These are phyloP conservation scores for Patella pellucida DNA, from an alignment of 2,888 invertebrate species.

Conservation along the genomic window DNA sequence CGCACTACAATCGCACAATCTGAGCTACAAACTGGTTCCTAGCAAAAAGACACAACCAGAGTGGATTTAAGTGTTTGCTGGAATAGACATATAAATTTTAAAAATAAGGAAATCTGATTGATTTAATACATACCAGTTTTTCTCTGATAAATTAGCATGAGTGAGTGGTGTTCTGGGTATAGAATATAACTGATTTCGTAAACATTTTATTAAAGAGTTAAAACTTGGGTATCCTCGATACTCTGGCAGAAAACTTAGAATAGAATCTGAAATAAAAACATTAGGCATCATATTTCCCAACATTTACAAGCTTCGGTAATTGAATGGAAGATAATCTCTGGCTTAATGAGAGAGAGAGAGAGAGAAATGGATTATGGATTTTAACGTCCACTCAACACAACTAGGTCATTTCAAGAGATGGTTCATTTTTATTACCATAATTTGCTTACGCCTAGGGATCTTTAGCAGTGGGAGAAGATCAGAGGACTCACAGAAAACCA, in stretches of 20 bases:
- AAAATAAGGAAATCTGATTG: neutral
- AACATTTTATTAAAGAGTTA: conserved; percentile 77
- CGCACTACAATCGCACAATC: too few relatives aligned
- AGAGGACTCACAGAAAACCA: too few relatives aligned
- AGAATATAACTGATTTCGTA: conserved; percentile 81
- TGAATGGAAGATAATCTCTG: too few relatives aligned
- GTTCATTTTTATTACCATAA: too few relatives aligned
- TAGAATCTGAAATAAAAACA: conserved; percentile 39
- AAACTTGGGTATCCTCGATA: conserved; percentile 72
- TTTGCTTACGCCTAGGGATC: too few relatives aligned
- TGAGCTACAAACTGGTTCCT: too few relatives aligned
- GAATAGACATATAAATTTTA: neutral
- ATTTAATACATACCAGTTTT: conserved; percentile 78
- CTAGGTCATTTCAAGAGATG: too few relatives aligned
- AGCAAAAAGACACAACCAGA: neutral
- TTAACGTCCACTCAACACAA: too few relatives aligned
- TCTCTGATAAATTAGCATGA: conserved; percentile 82
- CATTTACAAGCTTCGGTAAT: too few relatives aligned
- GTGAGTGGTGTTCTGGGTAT: conserved; percentile 81
- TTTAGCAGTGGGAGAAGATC: too few relatives aligned
- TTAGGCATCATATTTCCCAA: neutral
- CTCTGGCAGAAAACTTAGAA: conserved; percentile 54
- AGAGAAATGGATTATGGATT: neutral
- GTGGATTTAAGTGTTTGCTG: neutral
- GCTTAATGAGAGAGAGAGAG: neutral